A percentile compares a stretch with the other conserved stretches of the same genome.
phyloP scores from a whole-genome alignment of 1,140 invertebrate species.

The Nixonia krombeini region DNA sequence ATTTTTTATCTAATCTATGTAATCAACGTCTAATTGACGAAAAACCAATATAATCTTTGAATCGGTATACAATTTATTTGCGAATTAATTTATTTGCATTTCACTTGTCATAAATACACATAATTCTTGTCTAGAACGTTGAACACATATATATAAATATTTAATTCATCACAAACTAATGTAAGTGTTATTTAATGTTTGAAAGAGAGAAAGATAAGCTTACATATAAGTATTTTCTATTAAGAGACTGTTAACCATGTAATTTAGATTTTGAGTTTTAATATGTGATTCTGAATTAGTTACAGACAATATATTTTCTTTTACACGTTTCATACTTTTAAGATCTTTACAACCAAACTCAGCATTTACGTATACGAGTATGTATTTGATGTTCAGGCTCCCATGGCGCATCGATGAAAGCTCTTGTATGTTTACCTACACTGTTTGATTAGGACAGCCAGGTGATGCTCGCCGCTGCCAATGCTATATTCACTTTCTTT shows the following conservation, averaged over 20 bases:
- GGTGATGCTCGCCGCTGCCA: conserved; percentile 52
- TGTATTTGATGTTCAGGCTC: conserved; percentile 46
- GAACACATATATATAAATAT: too few relatives aligned
- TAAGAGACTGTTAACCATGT: too few relatives aligned
- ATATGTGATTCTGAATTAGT: too few relatives aligned
- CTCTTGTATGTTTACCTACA: conserved; percentile 56
- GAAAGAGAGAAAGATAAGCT: too few relatives aligned
- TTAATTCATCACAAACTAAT: too few relatives aligned
- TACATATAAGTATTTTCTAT: too few relatives aligned
- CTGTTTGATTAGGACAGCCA: conserved; percentile 69
- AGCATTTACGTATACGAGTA: conserved; percentile 37
- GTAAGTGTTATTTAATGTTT: too few relatives aligned
- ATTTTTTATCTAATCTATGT: conserved; percentile 37
- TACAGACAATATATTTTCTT: background rate
- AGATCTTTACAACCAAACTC: conserved; percentile 18
- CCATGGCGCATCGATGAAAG: conserved; percentile 49
- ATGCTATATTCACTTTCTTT: conserved; percentile 38
- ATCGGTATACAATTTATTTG: conserved; percentile 34
- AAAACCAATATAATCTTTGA: conserved; percentile 36
- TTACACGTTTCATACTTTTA: conserved; percentile 3
- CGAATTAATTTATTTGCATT: conserved; percentile 21
- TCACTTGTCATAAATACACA: conserved; percentile 10
- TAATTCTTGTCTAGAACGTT: background rate
- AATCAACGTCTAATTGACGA: conserved; percentile 35
- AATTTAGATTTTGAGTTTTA: too few relatives aligned